These are phyloP conservation scores for Synchiropus splendidus DNA, from an alignment of 2,113 vertebrate genomes.

Conservation along the genomic window DNA sequence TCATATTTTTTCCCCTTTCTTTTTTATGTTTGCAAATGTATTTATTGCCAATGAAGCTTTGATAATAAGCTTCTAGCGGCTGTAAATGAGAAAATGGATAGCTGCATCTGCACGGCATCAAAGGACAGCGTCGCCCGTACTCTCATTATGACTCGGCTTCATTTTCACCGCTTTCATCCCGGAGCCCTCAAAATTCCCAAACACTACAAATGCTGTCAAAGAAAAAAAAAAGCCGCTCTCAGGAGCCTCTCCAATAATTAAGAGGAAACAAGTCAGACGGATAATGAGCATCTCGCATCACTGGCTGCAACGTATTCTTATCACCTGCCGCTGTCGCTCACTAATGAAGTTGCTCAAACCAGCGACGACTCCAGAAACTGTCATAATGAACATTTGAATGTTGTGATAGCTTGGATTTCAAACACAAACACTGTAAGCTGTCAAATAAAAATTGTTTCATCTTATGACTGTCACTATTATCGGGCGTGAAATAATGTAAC, in stretches of 20 bases:
- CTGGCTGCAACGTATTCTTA: conserved; percentile 58
- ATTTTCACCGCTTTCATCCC: conserved; percentile 41
- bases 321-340: conserved; percentile 62
- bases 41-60: no score
- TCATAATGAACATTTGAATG: no score
- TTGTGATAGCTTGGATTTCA: no score
- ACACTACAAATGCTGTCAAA: conserved; percentile 5
- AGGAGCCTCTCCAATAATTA: conserved; percentile 57
- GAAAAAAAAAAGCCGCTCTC: conserved; percentile 36
- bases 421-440: no score
- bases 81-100: conserved; percentile 12
- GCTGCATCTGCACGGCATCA: conserved; percentile 41
- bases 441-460: no score
- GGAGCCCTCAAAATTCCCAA: conserved; percentile 41
- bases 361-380: conserved; percentile 41
- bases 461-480: no score
- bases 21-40: no score
- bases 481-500: no score
- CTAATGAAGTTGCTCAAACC: conserved; percentile 70
- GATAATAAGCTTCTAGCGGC: conserved; percentile 7
- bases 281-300: conserved; percentile 63
- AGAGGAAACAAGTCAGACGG: conserved; percentile 38
- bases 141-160: conserved; percentile 50
- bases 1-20: no score
- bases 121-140: conserved; percentile 25